These are phyloP conservation scores for Alca torda DNA, from an alignment of 2,797 vertebrate species.

Conservation along the genomic window DNA sequence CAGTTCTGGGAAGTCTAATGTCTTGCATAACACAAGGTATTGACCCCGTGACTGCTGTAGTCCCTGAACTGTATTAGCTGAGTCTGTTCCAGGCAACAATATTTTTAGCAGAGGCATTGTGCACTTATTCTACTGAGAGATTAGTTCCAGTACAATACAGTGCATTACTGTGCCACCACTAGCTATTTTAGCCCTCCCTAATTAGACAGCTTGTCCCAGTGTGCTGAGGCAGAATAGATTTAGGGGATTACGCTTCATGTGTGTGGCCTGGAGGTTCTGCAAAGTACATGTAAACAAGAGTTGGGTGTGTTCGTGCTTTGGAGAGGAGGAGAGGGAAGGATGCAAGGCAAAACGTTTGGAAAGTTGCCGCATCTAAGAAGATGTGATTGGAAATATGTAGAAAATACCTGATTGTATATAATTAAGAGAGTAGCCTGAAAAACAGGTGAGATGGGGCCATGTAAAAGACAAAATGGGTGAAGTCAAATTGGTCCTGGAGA, in stretches of 20 bases:
- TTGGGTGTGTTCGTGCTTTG: background rate
- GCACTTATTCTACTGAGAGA: background rate
- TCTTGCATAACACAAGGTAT: background rate
- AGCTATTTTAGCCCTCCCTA: constrained; percentile 16
- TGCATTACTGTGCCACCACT: background rate
- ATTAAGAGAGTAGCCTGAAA: background rate
- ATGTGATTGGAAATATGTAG: background rate
- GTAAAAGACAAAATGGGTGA: background rate
- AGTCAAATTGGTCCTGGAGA: background rate
- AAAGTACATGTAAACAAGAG: background rate
- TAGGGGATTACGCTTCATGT: constrained; percentile 36
- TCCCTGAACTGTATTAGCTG: background rate
- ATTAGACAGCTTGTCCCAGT: constrained; percentile 19
- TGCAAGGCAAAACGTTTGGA: background rate
- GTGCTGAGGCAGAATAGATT: constrained; percentile 42
- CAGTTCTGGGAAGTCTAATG: background rate
- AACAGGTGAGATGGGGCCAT: background rate
- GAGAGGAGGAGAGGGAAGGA: background rate
- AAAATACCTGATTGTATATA: background rate
- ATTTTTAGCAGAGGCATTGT: background rate
- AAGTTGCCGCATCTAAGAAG: background rate
- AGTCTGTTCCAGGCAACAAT: background rate
- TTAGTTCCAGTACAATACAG: constrained; percentile 14
- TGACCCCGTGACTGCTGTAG: background rate
- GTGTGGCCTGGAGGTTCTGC: constrained; percentile 45